A percentile compares a stretch with the other conserved stretches of the same genome.
Conservation (phyloP, 2,888 invertebrate genomes). For the Andrena dorsata region DNA sequence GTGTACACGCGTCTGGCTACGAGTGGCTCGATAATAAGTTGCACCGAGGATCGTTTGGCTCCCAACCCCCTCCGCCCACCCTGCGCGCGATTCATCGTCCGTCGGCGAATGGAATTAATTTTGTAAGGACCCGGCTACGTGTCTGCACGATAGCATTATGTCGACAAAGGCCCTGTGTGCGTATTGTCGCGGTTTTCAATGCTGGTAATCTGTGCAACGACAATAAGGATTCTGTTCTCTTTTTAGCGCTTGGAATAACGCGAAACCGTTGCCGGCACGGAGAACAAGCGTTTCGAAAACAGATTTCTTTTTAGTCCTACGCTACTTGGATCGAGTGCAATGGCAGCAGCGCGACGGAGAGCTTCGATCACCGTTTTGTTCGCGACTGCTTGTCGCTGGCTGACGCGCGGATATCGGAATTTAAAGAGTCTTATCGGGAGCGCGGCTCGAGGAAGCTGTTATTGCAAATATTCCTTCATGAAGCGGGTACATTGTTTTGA, state of each 20-base stretch:
- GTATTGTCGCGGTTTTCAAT: constrained; percentile 37
- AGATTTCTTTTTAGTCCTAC: background rate
- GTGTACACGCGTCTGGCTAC: constrained; percentile 35
- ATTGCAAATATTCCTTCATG: background rate
- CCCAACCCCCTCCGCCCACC: background rate
- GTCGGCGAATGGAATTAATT: constrained; percentile 50
- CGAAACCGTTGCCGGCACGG: background rate
- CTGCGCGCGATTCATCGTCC: constrained; percentile 20
- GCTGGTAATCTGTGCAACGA: constrained; percentile 26
- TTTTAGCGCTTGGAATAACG: background rate
- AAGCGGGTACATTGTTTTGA: constrained; percentile 1
- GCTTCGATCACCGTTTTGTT: background rate
- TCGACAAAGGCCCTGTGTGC: constrained; percentile 15
- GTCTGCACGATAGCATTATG: constrained; percentile 44
- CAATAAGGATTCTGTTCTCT: constrained; percentile 4
- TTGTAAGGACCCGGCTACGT: constrained; percentile 28
- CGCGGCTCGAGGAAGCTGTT: background rate
- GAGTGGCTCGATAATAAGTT: constrained; percentile 41
- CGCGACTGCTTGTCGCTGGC: background rate
- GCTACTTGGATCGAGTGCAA: background rate
- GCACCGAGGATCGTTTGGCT: constrained; percentile 43
- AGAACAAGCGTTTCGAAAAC: background rate
- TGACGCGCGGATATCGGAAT: background rate
- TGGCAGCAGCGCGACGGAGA: background rate
- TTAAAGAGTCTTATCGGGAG: background rate